Conservation (phyloP, 2,797 vertebrate species). For the Erpetoichthys calabaricus region DNA sequence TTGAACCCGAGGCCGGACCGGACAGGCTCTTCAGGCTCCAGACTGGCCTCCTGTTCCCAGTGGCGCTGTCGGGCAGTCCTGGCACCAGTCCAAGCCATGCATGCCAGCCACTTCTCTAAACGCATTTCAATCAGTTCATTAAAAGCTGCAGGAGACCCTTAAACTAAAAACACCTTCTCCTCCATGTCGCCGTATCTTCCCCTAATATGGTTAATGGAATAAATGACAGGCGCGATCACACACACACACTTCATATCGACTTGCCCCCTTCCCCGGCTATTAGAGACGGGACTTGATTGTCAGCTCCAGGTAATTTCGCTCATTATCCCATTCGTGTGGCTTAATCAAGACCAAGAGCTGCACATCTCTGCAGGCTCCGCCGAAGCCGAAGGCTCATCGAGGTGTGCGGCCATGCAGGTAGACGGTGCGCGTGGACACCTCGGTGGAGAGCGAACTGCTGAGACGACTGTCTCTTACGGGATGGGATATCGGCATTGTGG, state of each 20-base stretch:
- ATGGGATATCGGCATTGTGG: too few species aligned
- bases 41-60: too few species aligned
- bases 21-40: neutral
- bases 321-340: slow-evolving; percentile 38
- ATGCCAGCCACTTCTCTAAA: slow-evolving; percentile 20
- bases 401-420: too few species aligned
- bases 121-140: slow-evolving; percentile 47
- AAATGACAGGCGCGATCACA: slow-evolving; percentile 42
- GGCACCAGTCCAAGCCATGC: too few species aligned
- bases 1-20: neutral
- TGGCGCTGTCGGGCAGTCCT: too few species aligned
- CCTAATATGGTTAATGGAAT: slow-evolving; percentile 58
- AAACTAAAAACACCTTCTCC: slow-evolving; percentile 35
- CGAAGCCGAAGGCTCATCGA: too few species aligned
- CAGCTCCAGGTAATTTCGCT: slow-evolving; percentile 52
- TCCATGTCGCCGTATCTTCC: slow-evolving; percentile 2
- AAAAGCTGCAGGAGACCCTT: slow-evolving; percentile 39
- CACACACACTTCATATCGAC: slow-evolving; percentile 23
- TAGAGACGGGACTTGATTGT: slow-evolving; percentile 50
- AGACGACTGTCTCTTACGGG: too few species aligned
- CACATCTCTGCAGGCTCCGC: too few species aligned
- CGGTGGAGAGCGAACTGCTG: too few species aligned
- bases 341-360: too few species aligned
- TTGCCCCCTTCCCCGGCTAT: slow-evolving; percentile 39
- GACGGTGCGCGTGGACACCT: too few species aligned